Evolutionary conservation across 1,140 invertebrate species (phyloP).

Genomic region (Sitodiplosis mosellana): DNA sequence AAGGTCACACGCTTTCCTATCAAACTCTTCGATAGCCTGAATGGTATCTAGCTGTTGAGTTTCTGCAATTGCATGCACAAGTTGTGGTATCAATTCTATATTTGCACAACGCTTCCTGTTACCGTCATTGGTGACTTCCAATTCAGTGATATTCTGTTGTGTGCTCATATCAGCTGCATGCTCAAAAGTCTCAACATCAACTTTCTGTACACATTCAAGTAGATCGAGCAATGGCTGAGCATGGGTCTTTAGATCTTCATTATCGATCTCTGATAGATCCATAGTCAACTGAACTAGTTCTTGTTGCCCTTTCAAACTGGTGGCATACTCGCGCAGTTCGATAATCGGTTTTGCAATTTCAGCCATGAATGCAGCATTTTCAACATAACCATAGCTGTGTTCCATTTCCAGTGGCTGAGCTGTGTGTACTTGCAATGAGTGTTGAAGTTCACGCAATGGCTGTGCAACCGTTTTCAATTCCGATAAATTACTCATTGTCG

Average conservation of each 20-base stretch:
- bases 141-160: neutral
- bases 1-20: no score
- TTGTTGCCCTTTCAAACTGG: constrained; percentile 13
- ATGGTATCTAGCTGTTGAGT: no score
- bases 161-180: neutral
- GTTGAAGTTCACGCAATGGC: constrained; percentile 21
- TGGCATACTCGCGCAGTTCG: neutral
- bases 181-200: neutral
- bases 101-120: no score
- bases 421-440: constrained; percentile 11
- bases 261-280: neutral
- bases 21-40: no score
- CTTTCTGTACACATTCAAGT: neutral
- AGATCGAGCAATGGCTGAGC: neutral
- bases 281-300: constrained; percentile 14
- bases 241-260: neutral
- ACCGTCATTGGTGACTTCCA: no score
- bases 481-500: constrained; percentile 18
- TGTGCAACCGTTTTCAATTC: constrained; percentile 20
- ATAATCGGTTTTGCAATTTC: constrained; percentile 12
- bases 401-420: no score
- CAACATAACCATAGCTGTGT: no score
- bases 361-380: no score
- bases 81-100: no score
- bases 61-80: no score